Base-by-base conservation (phyloP, 2,113 vertebrate species). In the Psophia crepitans region DNA sequence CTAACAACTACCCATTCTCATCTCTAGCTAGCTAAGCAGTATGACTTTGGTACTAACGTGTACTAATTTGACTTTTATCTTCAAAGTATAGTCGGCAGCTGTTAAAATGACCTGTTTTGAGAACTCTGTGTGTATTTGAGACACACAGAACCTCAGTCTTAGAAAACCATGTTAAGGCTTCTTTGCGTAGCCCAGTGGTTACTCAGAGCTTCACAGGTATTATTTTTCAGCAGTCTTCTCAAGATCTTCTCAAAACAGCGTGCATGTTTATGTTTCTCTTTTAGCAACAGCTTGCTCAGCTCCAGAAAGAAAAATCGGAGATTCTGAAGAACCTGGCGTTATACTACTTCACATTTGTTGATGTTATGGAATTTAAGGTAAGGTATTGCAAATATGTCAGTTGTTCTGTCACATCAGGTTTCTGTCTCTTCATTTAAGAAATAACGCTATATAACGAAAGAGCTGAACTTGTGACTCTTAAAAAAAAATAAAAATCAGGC, bases 361-460 rank as follows among this genome's bases (percentile, higher is more conserved):
- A 99, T 98, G 99, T 99, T 95, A 99, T 99, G 99, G 99, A 99
- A 97, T 99, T 99, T 98, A 99, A 99, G 99, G 99, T 99, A 96
- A 94, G 97, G 35, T 28, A 4, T 32, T 66, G 33, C 35, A 51
- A 27, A 23, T 76, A 28, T 2, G 9, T 56, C 33, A 14, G 2
- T 63, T 74, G 21, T 73, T 70, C 26, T 81, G 28, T 56, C 51
- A 35, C 20, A 11, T 53, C 30, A 32, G 4, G 23, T 24, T 80
- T 84, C 35, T 65, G 37, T 65, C 15, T 57, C 64, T 73, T 7
- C 58, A 4, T 35, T 91, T 35, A 20, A 49, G 5, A 41, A 80
- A 9, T 43, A 41, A 48, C 19, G 24, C 23, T 28, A 0, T 26
- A 9, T 65, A 79, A 43, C 69, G 37, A 70, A 70, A 41, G 18